Evolutionary conservation across 2,113 vertebrate species (phyloP), one percentile per base, ranked within the genome.

Genomic region (Callorhinus ursinus): DNA sequence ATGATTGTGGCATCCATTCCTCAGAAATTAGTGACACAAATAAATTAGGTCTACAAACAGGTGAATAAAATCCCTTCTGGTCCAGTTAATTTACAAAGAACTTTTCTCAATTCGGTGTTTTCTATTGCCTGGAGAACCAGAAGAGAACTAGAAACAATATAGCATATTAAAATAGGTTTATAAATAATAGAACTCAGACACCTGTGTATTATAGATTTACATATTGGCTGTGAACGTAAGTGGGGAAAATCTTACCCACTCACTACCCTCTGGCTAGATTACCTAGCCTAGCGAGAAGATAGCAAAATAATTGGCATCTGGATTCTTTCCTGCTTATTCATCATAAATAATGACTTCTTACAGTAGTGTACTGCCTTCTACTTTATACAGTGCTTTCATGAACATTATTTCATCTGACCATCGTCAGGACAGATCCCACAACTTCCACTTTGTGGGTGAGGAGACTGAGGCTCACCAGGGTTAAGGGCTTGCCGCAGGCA

Each of bases 181-280:
- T 97, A 94, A 97, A 97, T 94, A 97, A 96, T 95, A 97, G 57
- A 97, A 88, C 71, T 74, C 96, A 96, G 81, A 96, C 89, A 97
- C 95, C 92, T 87, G 82, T 97, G 82, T 81, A 61, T 86, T 93
- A 33, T 39, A 95, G 81, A 90, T 95, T 97, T 97, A 96, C 82
- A 96, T 65, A 91, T 51, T 88, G 96, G 36, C 87, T 93, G 63
- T 77, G 90, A 93, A 95, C 1, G 0, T 81, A 59, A 91, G 63
- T 61, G 51, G 57, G 83, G 71, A 88, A 96, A 90, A 88, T 95
- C 31, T 82, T 95, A 92, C 51, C 67, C 79, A 93, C 36, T 97
- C 88, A 91, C 80, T 92, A 94, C 76, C 94, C 84, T 94, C 97
- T 96, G 95, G 92, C 90, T 95, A 92, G 92, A 90, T 97, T 97